These are phyloP conservation scores for Nothoprocta perdicaria DNA, from an alignment of 2,113 vertebrate species.

Conservation along the genomic window DNA sequence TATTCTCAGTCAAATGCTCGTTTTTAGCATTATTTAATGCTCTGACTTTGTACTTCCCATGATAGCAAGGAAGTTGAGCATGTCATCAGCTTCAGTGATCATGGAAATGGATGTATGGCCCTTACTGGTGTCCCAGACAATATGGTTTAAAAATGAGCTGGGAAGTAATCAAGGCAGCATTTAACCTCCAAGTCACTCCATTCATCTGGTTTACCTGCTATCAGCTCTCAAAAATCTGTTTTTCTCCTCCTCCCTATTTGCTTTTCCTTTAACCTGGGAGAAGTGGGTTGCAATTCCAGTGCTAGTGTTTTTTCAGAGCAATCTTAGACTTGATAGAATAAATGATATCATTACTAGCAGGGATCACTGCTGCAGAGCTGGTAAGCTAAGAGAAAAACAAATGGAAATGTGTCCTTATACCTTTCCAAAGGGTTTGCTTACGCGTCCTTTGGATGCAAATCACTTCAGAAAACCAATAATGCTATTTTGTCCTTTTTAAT, in stretches of 20 bases:
- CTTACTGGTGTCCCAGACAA: background rate
- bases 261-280: background rate
- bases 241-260: conserved; percentile 26
- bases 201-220: background rate
- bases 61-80: background rate
- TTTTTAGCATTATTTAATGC: background rate
- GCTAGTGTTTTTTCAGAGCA: background rate
- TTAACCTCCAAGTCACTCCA: background rate
- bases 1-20: background rate
- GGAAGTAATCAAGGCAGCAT: conserved; percentile 6
- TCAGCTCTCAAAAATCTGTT: background rate
- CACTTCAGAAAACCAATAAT: background rate
- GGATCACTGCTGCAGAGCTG: background rate
- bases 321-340: background rate
- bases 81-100: conserved; percentile 13
- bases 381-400: background rate
- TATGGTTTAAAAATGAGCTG: conserved; percentile 6
- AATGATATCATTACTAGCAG: background rate
- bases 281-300: background rate
- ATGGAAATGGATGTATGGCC: background rate
- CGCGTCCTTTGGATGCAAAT: background rate
- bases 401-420: background rate
- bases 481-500: background rate
- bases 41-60: background rate
- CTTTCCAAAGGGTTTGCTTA: background rate